Evolutionary conservation across 2,113 vertebrate species (phyloP).

Genomic region (Patagioenas fasciata): DNA sequence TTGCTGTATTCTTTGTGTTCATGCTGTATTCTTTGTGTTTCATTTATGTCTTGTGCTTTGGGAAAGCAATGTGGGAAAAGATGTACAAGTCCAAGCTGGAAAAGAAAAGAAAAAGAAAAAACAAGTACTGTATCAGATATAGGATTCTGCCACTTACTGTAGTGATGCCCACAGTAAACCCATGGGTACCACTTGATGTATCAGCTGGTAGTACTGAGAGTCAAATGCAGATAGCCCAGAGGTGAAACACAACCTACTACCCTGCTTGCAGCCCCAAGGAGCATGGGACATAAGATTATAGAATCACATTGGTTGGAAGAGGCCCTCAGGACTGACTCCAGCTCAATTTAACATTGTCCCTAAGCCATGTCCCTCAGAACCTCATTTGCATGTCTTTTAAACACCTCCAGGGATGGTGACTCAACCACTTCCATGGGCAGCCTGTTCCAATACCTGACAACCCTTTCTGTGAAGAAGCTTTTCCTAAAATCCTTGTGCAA

Average conservation of each 20-base stretch:
- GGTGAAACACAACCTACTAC: not conserved
- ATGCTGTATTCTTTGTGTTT: not conserved
- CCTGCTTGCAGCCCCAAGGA: not conserved
- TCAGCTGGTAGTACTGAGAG: not conserved
- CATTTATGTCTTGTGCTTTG: not conserved
- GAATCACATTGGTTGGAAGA: too few species aligned
- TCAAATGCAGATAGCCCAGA: not conserved
- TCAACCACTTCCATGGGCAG: too few species aligned
- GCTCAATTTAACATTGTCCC: too few species aligned
- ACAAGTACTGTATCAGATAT: fast-evolving
- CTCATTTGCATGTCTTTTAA: too few species aligned
- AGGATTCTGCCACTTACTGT: not conserved
- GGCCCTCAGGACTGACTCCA: too few species aligned
- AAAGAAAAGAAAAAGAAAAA: not conserved
- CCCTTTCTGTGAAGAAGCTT: too few species aligned
- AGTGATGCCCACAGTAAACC: not conserved
- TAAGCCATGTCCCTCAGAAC: too few species aligned
- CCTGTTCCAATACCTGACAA: too few species aligned
- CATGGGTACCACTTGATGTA: not conserved
- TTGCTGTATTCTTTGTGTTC: not conserved
- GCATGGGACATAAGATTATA: too few species aligned
- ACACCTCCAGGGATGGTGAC: too few species aligned
- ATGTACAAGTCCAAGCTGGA: not conserved
- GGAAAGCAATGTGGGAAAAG: not conserved
- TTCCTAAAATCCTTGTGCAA: too few species aligned